phyloP scores from a whole-genome alignment of 2,797 vertebrate genomes.

The Sparidentex hasta region DNA sequence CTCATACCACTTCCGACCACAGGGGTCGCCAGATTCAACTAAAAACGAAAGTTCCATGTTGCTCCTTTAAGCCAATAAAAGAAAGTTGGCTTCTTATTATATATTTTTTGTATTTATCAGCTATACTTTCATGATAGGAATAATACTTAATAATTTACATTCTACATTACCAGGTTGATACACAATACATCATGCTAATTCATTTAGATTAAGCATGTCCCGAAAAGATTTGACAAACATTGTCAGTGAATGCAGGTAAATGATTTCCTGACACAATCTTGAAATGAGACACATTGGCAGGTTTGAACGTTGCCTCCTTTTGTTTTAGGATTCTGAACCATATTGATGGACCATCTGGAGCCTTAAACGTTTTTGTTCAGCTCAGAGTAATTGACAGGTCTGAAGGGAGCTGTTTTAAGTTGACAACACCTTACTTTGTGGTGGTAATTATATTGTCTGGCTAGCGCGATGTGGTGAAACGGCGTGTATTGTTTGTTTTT shows the following conservation, averaged over 20 bases:
- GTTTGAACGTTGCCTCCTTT: slow-evolving; percentile 9
- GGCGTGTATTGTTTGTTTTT: slow-evolving; percentile 5
- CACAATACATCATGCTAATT: too few species aligned
- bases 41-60: too few species aligned
- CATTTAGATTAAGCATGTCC: slow-evolving; percentile 13
- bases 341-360: slow-evolving; percentile 52
- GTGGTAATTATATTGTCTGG: slow-evolving; percentile 55
- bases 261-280: slow-evolving; percentile 20
- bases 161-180: too few species aligned
- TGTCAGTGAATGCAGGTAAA: slow-evolving; percentile 28
- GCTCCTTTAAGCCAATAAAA: too few species aligned
- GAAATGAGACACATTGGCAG: slow-evolving; percentile 15
- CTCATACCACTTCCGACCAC: too few species aligned
- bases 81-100: too few species aligned
- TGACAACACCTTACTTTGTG: slow-evolving; percentile 48
- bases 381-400: slow-evolving; percentile 61
- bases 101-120: too few species aligned
- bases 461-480: neutral
- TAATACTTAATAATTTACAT: too few species aligned
- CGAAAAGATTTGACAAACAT: neutral
- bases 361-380: slow-evolving; percentile 44
- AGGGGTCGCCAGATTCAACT: too few species aligned
- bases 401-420: slow-evolving; percentile 54
- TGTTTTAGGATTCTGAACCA: slow-evolving; percentile 42
- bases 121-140: too few species aligned